These are phyloP conservation scores for Leptogaster cylindrica DNA, from an alignment of 2,888 invertebrate genomes.

Conservation along the genomic window DNA sequence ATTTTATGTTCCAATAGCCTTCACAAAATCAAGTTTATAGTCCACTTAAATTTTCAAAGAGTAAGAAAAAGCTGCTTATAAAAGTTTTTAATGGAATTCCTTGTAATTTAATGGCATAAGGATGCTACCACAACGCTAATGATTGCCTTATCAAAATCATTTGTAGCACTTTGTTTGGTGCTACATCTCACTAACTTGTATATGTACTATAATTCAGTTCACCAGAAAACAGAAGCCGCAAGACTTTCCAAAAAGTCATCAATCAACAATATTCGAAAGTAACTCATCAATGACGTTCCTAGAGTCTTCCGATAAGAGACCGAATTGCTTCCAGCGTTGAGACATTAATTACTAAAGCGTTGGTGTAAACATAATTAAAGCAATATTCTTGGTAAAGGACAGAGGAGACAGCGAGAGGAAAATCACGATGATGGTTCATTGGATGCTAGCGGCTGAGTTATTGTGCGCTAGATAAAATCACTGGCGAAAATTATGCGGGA, in stretches of 20 bases:
- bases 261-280: conserved; percentile 24
- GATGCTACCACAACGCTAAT: background rate
- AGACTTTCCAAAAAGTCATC: conserved; percentile 10
- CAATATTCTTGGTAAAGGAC: background rate
- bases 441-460: background rate
- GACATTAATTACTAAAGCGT: conserved; percentile 13
- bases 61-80: conserved; percentile 2
- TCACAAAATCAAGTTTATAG: conserved; percentile 9
- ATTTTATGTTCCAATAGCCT: background rate
- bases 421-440: background rate
- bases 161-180: background rate
- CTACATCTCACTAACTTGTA: background rate
- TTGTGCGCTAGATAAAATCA: background rate
- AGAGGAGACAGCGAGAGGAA: background rate
- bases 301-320: conserved; percentile 14
- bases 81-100: conserved; percentile 30
- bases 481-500: background rate
- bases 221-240: background rate
- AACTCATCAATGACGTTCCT: conserved; percentile 18
- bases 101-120: conserved; percentile 19
- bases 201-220: no score
- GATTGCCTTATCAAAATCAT: background rate
- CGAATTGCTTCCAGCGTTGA: background rate
- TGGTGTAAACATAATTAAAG: conserved; percentile 15
- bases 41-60: conserved; percentile 9